Percentiles rank a stretch among this genome's conserved stretches.
phyloP scores from a whole-genome alignment of 1,140 invertebrate species.

The Oryctes rhinoceros region DNA sequence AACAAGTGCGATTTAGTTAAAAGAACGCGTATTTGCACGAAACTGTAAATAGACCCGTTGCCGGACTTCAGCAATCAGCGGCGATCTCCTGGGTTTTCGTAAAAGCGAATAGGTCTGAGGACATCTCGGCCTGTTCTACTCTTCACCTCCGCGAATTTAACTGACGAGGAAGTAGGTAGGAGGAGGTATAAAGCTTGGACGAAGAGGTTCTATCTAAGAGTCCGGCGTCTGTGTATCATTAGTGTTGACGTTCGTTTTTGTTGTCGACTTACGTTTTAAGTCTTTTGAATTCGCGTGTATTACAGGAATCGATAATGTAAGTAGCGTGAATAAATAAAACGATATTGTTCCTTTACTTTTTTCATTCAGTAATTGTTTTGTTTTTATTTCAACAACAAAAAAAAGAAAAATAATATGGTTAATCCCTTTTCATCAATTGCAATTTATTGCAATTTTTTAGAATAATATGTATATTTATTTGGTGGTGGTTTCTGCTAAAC shows the following conservation, averaged over 20 bases:
- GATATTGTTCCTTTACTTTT: neutral
- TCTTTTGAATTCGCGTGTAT: neutral
- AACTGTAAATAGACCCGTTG: slow-evolving; percentile 4
- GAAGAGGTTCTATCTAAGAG: neutral
- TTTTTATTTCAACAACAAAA: too few relatives aligned
- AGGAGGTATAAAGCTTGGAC: slow-evolving; percentile 3
- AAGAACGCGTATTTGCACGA: neutral
- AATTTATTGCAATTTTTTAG: too few relatives aligned
- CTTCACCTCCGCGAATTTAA: neutral
- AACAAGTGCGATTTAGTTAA: neutral
- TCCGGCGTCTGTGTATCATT: neutral
- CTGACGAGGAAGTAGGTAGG: neutral
- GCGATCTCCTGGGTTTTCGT: neutral
- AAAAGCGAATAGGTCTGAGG: neutral
- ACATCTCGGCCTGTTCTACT: neutral
- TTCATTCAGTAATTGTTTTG: too few relatives aligned
- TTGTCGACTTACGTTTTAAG: neutral
- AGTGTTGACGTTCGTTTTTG: neutral
- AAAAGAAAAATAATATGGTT: too few relatives aligned
- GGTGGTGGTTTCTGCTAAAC: too few relatives aligned
- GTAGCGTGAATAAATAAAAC: neutral
- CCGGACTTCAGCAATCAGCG: neutral
- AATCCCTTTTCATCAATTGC: too few relatives aligned
- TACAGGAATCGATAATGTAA: neutral
- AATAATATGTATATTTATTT: too few relatives aligned